These are phyloP conservation scores for Germaria angustata DNA, from an alignment of 2,888 invertebrate species.

Conservation along the genomic window DNA sequence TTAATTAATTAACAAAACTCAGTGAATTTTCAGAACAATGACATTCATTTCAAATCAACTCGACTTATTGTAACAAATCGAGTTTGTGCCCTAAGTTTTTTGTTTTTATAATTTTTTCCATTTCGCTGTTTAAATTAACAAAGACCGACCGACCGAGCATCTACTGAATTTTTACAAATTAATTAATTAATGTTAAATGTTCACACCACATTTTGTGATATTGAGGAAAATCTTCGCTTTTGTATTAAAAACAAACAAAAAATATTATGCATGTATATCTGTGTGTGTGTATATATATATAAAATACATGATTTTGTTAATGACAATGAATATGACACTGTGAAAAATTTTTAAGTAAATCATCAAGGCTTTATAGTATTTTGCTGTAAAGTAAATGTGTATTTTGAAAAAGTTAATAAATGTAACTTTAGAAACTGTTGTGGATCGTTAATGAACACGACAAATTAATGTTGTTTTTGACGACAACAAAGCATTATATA, in stretches of 20 bases:
- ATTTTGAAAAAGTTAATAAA: too few species aligned
- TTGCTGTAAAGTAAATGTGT: too few species aligned
- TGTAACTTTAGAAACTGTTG: too few species aligned
- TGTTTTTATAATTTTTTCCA: background rate
- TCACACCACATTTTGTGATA: constrained; percentile 34
- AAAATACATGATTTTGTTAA: background rate
- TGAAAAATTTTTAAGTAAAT: too few species aligned
- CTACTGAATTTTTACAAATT: constrained; percentile 18
- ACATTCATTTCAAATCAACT: background rate
- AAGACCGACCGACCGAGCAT: constrained; percentile 31
- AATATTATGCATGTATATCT: too few species aligned
- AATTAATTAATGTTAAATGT: constrained; percentile 35
- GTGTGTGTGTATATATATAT: background rate
- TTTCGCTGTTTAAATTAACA: background rate
- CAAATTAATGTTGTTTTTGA: constrained; percentile 51
- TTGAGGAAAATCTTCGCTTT: background rate
- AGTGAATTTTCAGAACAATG: constrained; percentile 26
- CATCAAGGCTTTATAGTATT: too few species aligned
- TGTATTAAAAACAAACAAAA: background rate
- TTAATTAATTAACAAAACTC: constrained; percentile 30
- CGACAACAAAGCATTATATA: background rate
- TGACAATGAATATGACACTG: background rate
- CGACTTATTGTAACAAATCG: background rate
- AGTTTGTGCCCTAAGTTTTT: constrained; percentile 45
- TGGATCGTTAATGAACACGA: constrained; percentile 46